Base-by-base conservation (phyloP, 2,797 vertebrate genomes). In the Rhinella marina region DNA sequence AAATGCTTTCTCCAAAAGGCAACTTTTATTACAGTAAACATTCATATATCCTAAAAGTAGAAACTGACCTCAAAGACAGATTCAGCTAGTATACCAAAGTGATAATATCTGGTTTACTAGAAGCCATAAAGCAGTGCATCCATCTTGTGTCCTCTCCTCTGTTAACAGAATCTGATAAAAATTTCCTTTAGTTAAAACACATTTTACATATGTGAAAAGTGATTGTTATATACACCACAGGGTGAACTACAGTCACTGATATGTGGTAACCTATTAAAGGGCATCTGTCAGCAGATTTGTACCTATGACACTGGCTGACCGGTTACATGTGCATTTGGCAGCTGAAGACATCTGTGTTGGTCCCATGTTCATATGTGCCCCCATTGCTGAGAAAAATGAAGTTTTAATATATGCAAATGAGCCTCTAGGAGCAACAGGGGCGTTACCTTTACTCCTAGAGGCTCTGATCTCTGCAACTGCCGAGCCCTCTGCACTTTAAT, bases 11-110 rank as follows among this genome's bases (percentile, higher is more conserved):
- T 52, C 21, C 48, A 57, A 23, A 70, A 27, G 64, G 66, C 64
- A 29, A 83, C 81, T 83, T 66, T 56, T 83, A 72, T 56, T 54
- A 21, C 52, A 83, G 52, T 19, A 84, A 41, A 72, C 68, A 84
- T 32, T 59, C 27, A 54, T 48, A 81, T 56, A 83, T 23, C 0
- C 54, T 59, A 73, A 41, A 57, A 32, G 14, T 13, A 72, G 66
- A 72, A 27, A 70, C 19, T 17, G 29, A 9, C 7, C n/a, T 17
- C 14, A 56, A 41, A 57, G 56, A 41, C 27, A 48, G 57, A 81
- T 23, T 41, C 12, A 23, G 11, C 12, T 54, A 41, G 2, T 41
- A 23, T 23, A 41, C 14, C 23, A 81, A 62, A 48, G 7, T 62
- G 27, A 62, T 11, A 81, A 48, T 23, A 57, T 10, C 19, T 13